Base-by-base conservation (phyloP, 2,113 vertebrate genomes). In the Alaudala cheleensis region DNA sequence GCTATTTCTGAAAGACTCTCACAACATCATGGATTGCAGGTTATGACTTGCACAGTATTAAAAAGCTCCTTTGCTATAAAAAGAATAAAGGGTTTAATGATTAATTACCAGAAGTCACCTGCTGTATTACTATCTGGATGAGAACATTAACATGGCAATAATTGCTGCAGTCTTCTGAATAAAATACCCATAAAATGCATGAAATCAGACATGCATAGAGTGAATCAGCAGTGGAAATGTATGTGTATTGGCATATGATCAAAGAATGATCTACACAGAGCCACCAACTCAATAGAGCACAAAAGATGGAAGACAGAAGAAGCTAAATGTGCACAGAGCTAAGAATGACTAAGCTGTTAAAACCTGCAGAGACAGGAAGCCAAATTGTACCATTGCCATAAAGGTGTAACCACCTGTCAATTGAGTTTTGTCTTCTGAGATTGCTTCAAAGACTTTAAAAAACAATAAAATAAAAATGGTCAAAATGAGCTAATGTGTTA, bases 41-140 rank as follows among this genome's bases (percentile, higher is more conserved):
- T 94, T 94, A 70, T 61, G 74, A 91, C 42, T 62, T 86, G 14
- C 12, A 66, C 23, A 56, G 8, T 24, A 29, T 71, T 93, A 56
- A 86, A 90, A 77, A 82, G n/a, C 31, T 80, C n/a, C n/a, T 58
- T 39, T 57, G 22, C 60, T 86, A 70, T 37, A 83, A 74, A 93
- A 93, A 66, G 66, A 87, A 70, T 80, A 93, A 80, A 91, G 29
- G 7, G 33, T 88, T 85, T 90, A 58, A 86, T 83, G 76, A 96
- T 93, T 94, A 94, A 96, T 96, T 94, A 64, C 58, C 20, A 71
- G 61, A 40, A 90, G 62, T 92, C 85, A 86, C 86, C 76, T 88
- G 66, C 71, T 86, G 83, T 65, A 93, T 84, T 84, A 81, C 42
- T 78, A 76, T 61, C 57, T 92, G 57, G 29, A 88, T 81, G n/a